A percentile compares a stretch with the other conserved stretches of the same genome.
These are phyloP conservation scores for Drosophila helvetica DNA, from an alignment of 2,888 invertebrate species.

Conservation along the genomic window DNA sequence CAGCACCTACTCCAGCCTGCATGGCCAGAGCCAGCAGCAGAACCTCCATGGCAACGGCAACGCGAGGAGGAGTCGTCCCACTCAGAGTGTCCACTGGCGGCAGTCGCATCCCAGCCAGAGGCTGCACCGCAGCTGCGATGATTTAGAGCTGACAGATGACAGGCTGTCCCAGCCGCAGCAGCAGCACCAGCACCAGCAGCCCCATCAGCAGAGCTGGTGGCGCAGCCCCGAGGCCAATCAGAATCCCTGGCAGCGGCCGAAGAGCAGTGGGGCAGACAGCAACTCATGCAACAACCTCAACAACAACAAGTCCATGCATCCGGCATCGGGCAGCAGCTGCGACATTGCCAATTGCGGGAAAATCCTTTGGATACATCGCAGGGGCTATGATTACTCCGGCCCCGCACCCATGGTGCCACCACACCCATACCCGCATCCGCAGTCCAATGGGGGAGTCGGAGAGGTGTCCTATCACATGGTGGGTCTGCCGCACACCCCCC, in stretches of 20 bases:
- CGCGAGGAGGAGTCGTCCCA: background rate
- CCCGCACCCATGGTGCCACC: slow-evolving; percentile 53
- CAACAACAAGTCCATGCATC: slow-evolving; percentile 36
- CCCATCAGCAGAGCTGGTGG: slow-evolving; percentile 38
- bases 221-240: slow-evolving; percentile 34
- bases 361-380: slow-evolving; percentile 81
- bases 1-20: slow-evolving; percentile 59
- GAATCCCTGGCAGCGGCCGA: slow-evolving; percentile 50
- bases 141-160: slow-evolving; percentile 61
- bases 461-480: slow-evolving; percentile 71
- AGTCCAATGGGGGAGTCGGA: slow-evolving; percentile 33
- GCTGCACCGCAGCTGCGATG: slow-evolving; percentile 76
- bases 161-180: slow-evolving; percentile 13
- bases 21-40: slow-evolving; percentile 20
- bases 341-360: slow-evolving; percentile 83
- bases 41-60: slow-evolving; percentile 35
- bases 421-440: slow-evolving; percentile 43
- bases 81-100: slow-evolving; percentile 49
- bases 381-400: slow-evolving; percentile 12
- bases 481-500: slow-evolving; percentile 82
- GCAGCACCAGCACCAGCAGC: slow-evolving; percentile 15
- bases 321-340: slow-evolving; percentile 62
- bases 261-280: slow-evolving; percentile 59
- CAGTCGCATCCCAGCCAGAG: slow-evolving; percentile 51
- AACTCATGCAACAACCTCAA: slow-evolving; percentile 14